A percentile compares a stretch with the other conserved stretches of the same genome.
These are phyloP conservation scores for Dermochelys coriacea DNA, from an alignment of 2,797 vertebrate species.

Conservation along the genomic window DNA sequence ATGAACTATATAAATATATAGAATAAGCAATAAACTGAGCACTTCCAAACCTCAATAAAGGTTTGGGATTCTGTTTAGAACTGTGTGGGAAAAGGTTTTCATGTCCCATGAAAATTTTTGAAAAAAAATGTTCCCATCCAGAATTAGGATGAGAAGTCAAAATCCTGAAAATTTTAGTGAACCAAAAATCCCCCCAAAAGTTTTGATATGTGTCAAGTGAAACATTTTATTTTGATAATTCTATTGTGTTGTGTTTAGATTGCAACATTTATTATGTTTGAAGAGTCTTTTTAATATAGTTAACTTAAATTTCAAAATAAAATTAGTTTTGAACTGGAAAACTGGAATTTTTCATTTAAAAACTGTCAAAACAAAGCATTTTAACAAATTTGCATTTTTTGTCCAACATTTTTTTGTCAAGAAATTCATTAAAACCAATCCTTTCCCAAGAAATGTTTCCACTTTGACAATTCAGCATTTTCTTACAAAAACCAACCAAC, in stretches of 20 bases:
- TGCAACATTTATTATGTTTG: background rate
- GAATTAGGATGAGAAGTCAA: background rate
- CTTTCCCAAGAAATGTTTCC: background rate
- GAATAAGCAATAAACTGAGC: accelerated
- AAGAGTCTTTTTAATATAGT: background rate
- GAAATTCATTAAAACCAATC: background rate
- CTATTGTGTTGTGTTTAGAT: background rate
- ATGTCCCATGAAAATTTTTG: background rate
- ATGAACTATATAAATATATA: background rate
- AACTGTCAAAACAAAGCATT: background rate
- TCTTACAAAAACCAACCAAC: background rate
- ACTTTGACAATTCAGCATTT: background rate
- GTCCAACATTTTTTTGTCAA: background rate
- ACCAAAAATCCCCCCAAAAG: background rate
- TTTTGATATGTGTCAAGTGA: background rate
- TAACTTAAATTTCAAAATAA: background rate
- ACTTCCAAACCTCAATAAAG: constrained; percentile 1
- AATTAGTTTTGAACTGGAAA: background rate
- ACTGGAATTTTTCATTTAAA: background rate
- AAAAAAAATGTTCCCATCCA: background rate
- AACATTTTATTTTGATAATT: background rate
- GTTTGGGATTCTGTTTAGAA: background rate
- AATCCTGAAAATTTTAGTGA: background rate
- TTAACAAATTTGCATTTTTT: background rate
- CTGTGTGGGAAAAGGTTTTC: background rate